phyloP scores from a whole-genome alignment of 1,140 invertebrate genomes.

The Tetraneura akinire region DNA sequence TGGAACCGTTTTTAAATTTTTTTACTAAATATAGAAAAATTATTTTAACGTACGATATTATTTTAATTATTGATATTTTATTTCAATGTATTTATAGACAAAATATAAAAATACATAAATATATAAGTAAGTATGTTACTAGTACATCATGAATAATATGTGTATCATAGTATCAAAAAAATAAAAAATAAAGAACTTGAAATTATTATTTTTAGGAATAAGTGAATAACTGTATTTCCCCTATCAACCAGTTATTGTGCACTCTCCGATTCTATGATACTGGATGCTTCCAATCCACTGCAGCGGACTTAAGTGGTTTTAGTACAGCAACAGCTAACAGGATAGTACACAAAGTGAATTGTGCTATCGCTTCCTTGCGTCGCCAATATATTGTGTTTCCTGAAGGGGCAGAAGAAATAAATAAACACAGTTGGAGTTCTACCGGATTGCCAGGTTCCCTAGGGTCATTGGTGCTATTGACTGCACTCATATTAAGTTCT shows the following conservation, averaged over 20 bases:
- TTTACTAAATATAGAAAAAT: too few relatives aligned
- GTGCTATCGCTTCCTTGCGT: constrained; percentile 54
- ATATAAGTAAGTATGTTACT: too few relatives aligned
- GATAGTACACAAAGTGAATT: constrained; percentile 54
- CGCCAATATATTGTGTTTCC: constrained; percentile 55
- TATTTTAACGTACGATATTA: too few relatives aligned
- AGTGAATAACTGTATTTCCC: constrained; percentile 45
- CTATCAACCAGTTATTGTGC: too few relatives aligned
- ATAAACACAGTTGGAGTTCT: constrained; percentile 55
- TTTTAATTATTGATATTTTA: too few relatives aligned
- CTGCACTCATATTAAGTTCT: constrained; percentile 59
- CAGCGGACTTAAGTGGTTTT: constrained; percentile 55
- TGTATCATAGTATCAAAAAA: too few relatives aligned
- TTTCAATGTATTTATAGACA: too few relatives aligned
- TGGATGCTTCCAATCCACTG: too few relatives aligned
- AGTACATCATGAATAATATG: too few relatives aligned
- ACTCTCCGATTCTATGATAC: constrained; percentile 56
- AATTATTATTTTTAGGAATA: constrained; percentile 46
- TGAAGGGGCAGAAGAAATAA: constrained; percentile 54
- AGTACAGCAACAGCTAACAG: constrained; percentile 54
- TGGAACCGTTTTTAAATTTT: too few relatives aligned
- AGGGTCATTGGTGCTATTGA: constrained; percentile 59
- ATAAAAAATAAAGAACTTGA: too few relatives aligned
- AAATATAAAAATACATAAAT: too few relatives aligned
- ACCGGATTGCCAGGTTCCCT: constrained; percentile 57